These are phyloP conservation scores for Camelus dromedarius DNA, from an alignment of 2,113 vertebrate genomes.

Conservation along the genomic window DNA sequence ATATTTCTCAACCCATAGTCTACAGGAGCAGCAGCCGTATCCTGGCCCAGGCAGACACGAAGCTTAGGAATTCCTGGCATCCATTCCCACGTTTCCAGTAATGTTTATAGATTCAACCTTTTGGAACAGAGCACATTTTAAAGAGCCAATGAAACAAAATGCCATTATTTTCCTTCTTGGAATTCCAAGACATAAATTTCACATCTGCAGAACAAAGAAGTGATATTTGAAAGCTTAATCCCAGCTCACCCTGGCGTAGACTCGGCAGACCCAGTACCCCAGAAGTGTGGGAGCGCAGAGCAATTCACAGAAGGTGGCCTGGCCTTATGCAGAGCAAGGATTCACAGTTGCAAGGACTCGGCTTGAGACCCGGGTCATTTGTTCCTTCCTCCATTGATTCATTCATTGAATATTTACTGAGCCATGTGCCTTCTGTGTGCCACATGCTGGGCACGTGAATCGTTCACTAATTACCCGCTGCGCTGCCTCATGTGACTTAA, in stretches of 20 bases:
- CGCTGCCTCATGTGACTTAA: background rate
- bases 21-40: background rate
- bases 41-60: constrained; percentile 32
- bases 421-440: background rate
- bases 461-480: background rate
- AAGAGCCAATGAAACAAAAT: constrained; percentile 78
- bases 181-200: constrained; percentile 71
- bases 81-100: constrained; percentile 71
- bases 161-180: constrained; percentile 76
- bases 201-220: constrained; percentile 67
- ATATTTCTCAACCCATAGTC: constrained; percentile 66
- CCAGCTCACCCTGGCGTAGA: background rate
- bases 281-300: background rate
- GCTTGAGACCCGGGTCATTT: accelerated
- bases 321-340: background rate
- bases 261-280: accelerated
- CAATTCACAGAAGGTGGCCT: background rate
- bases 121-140: constrained; percentile 72
- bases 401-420: background rate
- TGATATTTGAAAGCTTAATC: constrained; percentile 37
- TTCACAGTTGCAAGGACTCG: background rate
- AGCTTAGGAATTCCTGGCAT: constrained; percentile 76
- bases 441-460: background rate
- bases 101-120: constrained; percentile 76
- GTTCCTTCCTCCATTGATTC: background rate